Evolutionary conservation across 2,888 invertebrate species (phyloP).

Genomic region (Gnatocerus cornutus): DNA sequence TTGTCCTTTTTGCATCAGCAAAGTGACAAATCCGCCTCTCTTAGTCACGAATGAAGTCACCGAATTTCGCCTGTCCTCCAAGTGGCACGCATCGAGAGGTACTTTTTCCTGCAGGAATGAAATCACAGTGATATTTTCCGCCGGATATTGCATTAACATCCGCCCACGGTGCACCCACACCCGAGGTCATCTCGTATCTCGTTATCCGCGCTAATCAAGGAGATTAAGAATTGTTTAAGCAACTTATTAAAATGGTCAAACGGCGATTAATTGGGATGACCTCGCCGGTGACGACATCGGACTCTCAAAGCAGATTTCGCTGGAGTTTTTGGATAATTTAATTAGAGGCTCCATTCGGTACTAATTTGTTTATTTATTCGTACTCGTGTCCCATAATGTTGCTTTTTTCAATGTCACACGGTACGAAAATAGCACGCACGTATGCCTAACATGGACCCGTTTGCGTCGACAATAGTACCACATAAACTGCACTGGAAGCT

Average conservation of each 20-base stretch:
- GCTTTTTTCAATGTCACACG: conserved; percentile 32
- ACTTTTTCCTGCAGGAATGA: conserved; percentile 44
- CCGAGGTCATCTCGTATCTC: conserved; percentile 56
- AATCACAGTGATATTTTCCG: conserved; percentile 59
- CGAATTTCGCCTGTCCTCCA: neutral
- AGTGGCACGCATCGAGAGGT: neutral
- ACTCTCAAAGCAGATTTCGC: conserved; percentile 18
- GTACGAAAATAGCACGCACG: conserved; percentile 17
- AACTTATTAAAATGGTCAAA: conserved; percentile 22
- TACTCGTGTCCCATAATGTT: conserved; percentile 15
- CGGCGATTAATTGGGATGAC: conserved; percentile 14
- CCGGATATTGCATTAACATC: conserved; percentile 61
- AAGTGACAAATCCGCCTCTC: conserved; percentile 8
- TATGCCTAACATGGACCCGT: neutral
- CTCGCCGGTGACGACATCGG: conserved; percentile 1
- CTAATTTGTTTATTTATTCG: conserved; percentile 39
- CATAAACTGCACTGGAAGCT: too few species aligned
- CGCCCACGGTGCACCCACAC: conserved; percentile 56
- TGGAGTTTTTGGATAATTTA: conserved; percentile 26
- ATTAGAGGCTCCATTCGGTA: conserved; percentile 23
- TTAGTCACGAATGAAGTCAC: conserved; percentile 24
- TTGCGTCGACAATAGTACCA: neutral
- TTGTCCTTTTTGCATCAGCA: neutral
- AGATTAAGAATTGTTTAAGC: conserved; percentile 34
- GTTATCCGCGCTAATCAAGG: conserved; percentile 40